phyloP scores from a whole-genome alignment of 1,140 invertebrate species.

The Trichomalopsis sarcophagae region DNA sequence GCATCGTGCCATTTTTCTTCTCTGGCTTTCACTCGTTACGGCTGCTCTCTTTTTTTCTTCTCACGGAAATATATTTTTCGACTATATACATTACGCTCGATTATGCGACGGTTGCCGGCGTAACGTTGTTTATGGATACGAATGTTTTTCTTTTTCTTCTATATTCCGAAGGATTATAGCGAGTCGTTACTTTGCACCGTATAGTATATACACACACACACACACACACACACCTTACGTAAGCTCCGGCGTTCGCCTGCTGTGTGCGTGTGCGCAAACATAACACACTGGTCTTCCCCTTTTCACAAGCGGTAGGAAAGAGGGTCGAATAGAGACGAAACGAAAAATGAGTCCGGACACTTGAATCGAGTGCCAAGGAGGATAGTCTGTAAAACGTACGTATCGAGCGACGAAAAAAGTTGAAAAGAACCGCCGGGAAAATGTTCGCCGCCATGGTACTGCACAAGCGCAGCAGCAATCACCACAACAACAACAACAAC shows the following conservation, averaged over 20 bases:
- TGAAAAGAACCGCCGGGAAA: slow-evolving; percentile 44
- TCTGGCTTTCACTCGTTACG: slow-evolving; percentile 6
- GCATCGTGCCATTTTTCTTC: background rate
- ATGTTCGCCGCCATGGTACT: slow-evolving; percentile 74
- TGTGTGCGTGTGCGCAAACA: background rate
- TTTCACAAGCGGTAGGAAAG: background rate
- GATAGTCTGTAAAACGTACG: background rate
- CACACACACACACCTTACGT: background rate
- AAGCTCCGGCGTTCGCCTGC: slow-evolving; percentile 9
- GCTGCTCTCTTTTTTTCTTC: background rate
- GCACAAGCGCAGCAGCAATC: slow-evolving; percentile 69
- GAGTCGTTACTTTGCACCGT: background rate
- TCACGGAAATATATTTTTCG: background rate
- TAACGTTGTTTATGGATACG: background rate
- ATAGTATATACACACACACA: background rate
- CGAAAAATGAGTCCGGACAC: slow-evolving; percentile 20
- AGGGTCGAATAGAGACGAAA: background rate
- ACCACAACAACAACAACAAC: slow-evolving; percentile 65
- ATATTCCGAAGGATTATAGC: background rate
- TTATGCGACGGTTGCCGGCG: too few species aligned
- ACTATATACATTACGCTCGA: too few species aligned
- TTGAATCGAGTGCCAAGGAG: background rate
- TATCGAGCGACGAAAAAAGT: background rate
- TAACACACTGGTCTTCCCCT: slow-evolving; percentile 18
- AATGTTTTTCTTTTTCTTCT: background rate